These are phyloP conservation scores for Eupelmus urozonus DNA, from an alignment of 2,888 invertebrate species.

Conservation along the genomic window DNA sequence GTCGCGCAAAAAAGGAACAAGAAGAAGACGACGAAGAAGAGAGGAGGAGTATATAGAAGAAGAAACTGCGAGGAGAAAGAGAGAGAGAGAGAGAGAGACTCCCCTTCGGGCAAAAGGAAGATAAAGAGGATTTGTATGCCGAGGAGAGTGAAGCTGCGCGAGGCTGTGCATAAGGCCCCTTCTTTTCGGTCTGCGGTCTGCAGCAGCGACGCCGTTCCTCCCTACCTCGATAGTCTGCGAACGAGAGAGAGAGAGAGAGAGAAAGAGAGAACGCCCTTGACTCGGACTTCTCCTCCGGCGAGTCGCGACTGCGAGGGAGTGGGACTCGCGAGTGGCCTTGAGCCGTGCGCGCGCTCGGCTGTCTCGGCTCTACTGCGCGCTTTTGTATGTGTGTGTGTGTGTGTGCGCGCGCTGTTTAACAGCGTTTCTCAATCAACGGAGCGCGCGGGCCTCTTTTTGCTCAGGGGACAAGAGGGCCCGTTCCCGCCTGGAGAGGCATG, in stretches of 20 bases:
- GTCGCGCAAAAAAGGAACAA: neutral
- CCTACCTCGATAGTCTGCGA: neutral
- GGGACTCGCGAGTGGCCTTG: conserved; percentile 71
- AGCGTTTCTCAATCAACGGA: conserved; percentile 74
- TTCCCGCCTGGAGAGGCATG: no score
- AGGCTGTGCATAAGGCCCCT: conserved; percentile 51
- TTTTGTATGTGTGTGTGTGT: no score
- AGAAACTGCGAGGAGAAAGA: conserved; percentile 14
- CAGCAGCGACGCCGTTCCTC: no score
- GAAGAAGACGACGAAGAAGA: no score
- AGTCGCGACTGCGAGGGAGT: neutral
- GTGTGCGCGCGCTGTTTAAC: conserved; percentile 61
- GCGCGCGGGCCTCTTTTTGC: no score
- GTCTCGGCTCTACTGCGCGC: conserved; percentile 65
- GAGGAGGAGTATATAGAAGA: neutral
- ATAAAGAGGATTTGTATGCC: conserved; percentile 16
- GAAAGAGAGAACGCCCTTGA: conserved; percentile 72
- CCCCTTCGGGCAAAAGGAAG: conserved; percentile 14
- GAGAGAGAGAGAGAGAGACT: neutral
- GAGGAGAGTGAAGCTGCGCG: conserved; percentile 30
- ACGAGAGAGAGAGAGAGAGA: conserved; percentile 15
- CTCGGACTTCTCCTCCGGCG: conserved; percentile 67
- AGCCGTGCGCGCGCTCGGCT: conserved; percentile 69
- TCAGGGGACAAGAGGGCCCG: no score
- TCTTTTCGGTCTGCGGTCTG: conserved; percentile 49